Percentiles rank a stretch among this genome's conserved stretches.
These are phyloP conservation scores for Strigamia maritima DNA, from an alignment of 2,888 invertebrate species.

Conservation along the genomic window DNA sequence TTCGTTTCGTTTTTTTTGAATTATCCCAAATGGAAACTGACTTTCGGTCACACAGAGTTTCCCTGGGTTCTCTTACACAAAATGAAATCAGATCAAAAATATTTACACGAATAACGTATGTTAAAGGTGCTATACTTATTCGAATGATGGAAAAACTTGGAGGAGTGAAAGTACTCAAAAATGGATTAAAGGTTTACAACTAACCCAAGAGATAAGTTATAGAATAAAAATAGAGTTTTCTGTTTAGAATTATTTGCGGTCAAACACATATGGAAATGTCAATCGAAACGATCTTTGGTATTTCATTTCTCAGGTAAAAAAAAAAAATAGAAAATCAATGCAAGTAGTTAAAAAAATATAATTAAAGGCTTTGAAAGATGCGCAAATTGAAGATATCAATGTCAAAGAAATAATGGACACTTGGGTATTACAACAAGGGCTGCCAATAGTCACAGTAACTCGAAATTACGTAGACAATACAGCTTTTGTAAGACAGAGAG, in stretches of 20 bases:
- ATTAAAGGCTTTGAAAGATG: background rate
- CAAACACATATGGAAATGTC: background rate
- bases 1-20: background rate
- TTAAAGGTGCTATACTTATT: background rate
- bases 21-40: background rate
- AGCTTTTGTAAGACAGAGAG: background rate
- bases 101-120: background rate
- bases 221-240: too few relatives aligned
- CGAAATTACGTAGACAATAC: constrained; percentile 3
- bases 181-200: background rate
- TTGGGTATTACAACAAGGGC: background rate
- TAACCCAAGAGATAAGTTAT: too few relatives aligned
- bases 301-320: background rate
- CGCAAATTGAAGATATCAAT: background rate
- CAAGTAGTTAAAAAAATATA: background rate
- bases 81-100: background rate
- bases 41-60: background rate
- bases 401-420: background rate
- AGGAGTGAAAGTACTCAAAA: background rate
- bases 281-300: background rate
- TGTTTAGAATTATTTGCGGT: background rate
- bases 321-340: too few relatives aligned
- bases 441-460: background rate
- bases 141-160: background rate
- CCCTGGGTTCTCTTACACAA: background rate